Percentiles rank a stretch among this genome's conserved stretches.
phyloP scores from a whole-genome alignment of 2,888 invertebrate genomes.

The Hybos culiciformis region DNA sequence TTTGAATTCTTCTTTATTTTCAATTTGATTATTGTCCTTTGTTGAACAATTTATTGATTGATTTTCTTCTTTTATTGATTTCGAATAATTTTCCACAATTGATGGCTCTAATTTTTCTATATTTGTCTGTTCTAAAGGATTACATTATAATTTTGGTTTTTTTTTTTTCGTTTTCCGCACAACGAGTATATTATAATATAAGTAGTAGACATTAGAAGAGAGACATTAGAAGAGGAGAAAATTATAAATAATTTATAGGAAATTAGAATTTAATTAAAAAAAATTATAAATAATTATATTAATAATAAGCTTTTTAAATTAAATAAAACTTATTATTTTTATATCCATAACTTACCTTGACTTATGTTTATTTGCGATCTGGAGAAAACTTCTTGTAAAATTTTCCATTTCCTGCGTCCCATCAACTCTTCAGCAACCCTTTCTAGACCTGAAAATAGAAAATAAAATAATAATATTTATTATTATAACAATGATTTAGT shows the following conservation, averaged over 20 bases:
- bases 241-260: no score
- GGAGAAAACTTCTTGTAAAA: constrained; percentile 67
- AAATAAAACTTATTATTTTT: no score
- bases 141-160: background rate
- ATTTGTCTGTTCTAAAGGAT: background rate
- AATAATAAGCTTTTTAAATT: no score
- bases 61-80: background rate
- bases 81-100: constrained; percentile 1
- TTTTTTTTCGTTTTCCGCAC: no score
- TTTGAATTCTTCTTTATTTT: background rate
- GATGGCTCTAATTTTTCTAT: constrained; percentile 1
- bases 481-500: background rate
- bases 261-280: no score
- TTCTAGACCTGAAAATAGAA: constrained; percentile 66
- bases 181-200: no score
- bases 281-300: no score
- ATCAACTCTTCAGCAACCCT: constrained; percentile 93
- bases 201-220: no score
- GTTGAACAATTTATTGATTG: no score
- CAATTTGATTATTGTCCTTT: background rate
- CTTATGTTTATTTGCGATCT: constrained; percentile 36
- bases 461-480: constrained; percentile 9
- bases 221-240: no score
- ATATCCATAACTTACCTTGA: constrained; percentile 13
- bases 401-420: constrained; percentile 93